A percentile compares a stretch with the other conserved stretches of the same genome.
These are phyloP conservation scores for Steinernema khuongi DNA, from an alignment of 1,140 invertebrate species.

Conservation along the genomic window DNA sequence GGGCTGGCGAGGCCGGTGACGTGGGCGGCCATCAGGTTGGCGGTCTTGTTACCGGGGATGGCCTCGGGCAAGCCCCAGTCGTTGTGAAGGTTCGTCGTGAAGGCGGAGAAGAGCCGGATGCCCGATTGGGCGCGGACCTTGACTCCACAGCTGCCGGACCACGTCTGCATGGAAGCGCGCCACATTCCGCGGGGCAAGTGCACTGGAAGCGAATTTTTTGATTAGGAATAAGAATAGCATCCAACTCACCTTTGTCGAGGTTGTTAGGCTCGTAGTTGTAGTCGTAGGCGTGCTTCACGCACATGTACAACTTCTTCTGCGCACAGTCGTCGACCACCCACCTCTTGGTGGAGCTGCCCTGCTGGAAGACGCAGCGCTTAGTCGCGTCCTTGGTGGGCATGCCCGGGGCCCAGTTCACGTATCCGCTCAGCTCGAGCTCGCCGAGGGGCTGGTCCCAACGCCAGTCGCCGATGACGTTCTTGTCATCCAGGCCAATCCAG, in stretches of 20 bases:
- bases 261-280: slow-evolving; percentile 28
- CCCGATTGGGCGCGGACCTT: slow-evolving; percentile 28
- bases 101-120: slow-evolving; percentile 21
- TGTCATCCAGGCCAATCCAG: slow-evolving; percentile 34
- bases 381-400: background rate
- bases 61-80: slow-evolving; percentile 19
- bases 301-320: slow-evolving; percentile 19
- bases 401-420: slow-evolving; percentile 23
- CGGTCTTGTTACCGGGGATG: background rate
- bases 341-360: background rate
- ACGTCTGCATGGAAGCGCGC: slow-evolving; percentile 21
- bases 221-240: background rate
- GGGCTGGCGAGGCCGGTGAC: slow-evolving; percentile 9
- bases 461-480: slow-evolving; percentile 10
- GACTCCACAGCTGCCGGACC: slow-evolving; percentile 18
- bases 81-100: slow-evolving; percentile 28
- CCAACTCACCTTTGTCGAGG: slow-evolving; percentile 10
- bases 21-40: slow-evolving; percentile 25
- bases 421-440: slow-evolving; percentile 24
- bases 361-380: slow-evolving; percentile 25
- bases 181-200: slow-evolving; percentile 27
- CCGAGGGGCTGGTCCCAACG: slow-evolving; percentile 19
- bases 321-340: slow-evolving; percentile 25
- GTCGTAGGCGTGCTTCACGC: slow-evolving; percentile 27
- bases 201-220: background rate